These are phyloP conservation scores for Stenotaenia linearis DNA, from an alignment of 2,888 invertebrate genomes.

Conservation along the genomic window DNA sequence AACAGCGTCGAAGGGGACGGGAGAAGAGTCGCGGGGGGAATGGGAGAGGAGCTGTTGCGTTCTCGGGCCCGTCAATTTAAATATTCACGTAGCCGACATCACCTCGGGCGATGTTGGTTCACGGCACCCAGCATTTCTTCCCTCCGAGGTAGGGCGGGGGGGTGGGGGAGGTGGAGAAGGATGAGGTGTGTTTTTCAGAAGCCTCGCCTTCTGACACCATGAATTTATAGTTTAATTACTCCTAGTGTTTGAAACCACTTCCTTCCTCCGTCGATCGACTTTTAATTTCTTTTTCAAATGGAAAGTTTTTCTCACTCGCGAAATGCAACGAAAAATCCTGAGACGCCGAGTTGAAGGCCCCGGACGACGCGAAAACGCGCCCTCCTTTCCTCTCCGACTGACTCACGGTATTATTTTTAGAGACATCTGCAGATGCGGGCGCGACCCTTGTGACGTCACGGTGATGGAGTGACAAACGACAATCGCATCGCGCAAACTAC, in stretches of 20 bases:
- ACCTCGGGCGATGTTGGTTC: slow-evolving; percentile 11
- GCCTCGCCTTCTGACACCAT: slow-evolving; percentile 24
- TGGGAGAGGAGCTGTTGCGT: background rate
- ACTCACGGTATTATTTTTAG: slow-evolving; percentile 1
- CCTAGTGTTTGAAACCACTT: slow-evolving; percentile 19
- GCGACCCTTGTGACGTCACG: slow-evolving; percentile 3
- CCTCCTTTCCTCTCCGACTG: background rate
- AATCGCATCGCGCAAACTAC: slow-evolving; percentile 12
- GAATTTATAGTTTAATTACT: slow-evolving; percentile 26
- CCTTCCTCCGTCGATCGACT: slow-evolving; percentile 10
- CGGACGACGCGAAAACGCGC: background rate
- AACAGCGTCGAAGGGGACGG: background rate
- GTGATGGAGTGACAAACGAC: slow-evolving; percentile 16
- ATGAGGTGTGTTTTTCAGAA: slow-evolving; percentile 20
- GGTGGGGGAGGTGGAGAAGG: background rate
- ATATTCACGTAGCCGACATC: slow-evolving; percentile 20
- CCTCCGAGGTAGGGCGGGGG: background rate
- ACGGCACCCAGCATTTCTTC: background rate
- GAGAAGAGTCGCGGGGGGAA: background rate
- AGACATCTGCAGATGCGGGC: slow-evolving; percentile 3
- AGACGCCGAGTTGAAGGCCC: background rate
- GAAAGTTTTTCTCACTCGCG: background rate
- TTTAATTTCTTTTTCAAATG: slow-evolving; percentile 10
- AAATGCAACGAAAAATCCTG: background rate
- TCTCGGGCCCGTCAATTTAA: slow-evolving; percentile 24